Evolutionary conservation across 2,797 vertebrate genomes (phyloP).

Genomic region (Pangasius mekongensis): DNA sequence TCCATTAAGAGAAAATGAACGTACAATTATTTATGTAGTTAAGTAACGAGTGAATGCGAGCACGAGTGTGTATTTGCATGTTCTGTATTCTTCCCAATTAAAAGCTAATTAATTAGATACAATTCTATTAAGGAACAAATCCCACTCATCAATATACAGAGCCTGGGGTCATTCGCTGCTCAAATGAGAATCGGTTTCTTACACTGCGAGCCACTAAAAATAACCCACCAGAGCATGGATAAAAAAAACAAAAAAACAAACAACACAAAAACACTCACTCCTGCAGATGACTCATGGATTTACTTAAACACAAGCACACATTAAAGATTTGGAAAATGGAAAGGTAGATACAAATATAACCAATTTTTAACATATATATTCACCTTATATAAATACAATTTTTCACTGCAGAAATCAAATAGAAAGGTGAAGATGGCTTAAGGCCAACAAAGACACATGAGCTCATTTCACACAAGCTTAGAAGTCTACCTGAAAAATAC

Average conservation of each 20-base stretch:
- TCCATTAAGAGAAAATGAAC: conserved; percentile 65
- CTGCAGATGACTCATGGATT: conserved; percentile 16
- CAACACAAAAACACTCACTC: background rate
- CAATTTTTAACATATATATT: background rate
- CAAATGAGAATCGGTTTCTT: conserved; percentile 73
- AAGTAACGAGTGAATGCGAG: conserved; percentile 71
- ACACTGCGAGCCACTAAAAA: conserved; percentile 66
- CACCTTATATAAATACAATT: conserved; percentile 26
- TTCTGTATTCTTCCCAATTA: conserved; percentile 79
- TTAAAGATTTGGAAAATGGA: conserved; percentile 9
- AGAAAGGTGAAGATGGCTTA: conserved; percentile 2
- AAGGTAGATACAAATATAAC: background rate
- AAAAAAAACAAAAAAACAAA: conserved; percentile 33
- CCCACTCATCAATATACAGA: conserved; percentile 82
- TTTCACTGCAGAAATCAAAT: conserved; percentile 8
- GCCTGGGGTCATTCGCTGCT: conserved; percentile 73
- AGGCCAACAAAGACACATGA: conserved; percentile 3
- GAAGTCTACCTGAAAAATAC: background rate
- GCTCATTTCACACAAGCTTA: conserved; percentile 12
- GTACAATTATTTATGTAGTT: conserved; percentile 66
- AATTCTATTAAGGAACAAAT: conserved; percentile 85
- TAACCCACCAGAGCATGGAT: conserved; percentile 63
- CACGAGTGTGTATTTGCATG: conserved; percentile 79
- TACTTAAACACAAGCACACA: conserved; percentile 23
- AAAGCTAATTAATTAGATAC: conserved; percentile 86